Percentiles rank a stretch among this genome's conserved stretches.
phyloP scores from a whole-genome alignment of 2,888 invertebrate species.

The Chamaedrilus cognettii region DNA sequence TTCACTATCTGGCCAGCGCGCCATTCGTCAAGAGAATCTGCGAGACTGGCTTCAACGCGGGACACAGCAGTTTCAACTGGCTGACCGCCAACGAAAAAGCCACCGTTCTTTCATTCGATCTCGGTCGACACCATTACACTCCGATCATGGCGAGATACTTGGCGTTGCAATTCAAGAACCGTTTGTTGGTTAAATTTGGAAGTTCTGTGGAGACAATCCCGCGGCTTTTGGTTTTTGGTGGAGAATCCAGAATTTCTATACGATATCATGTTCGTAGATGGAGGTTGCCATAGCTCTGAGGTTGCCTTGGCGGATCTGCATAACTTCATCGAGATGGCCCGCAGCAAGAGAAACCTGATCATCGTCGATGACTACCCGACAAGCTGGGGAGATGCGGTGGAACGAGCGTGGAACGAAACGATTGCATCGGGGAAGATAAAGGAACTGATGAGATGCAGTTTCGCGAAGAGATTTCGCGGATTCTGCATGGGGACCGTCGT shows the following conservation, averaged over 20 bases:
- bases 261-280: conserved; percentile 32
- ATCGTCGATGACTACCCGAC: conserved; percentile 23
- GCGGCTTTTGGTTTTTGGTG: too few relatives aligned
- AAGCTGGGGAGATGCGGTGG: conserved; percentile 10
- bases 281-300: conserved; percentile 24
- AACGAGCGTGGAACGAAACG: conserved; percentile 14
- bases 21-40: conserved; percentile 2
- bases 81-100: conserved; percentile 23
- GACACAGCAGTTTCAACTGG: conserved; percentile 26
- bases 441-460: conserved; percentile 6
- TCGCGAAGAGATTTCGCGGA: too few relatives aligned
- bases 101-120: conserved; percentile 30
- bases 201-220: too few relatives aligned
- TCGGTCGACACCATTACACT: conserved; percentile 24
- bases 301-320: conserved; percentile 22
- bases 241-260: conserved; percentile 22
- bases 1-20: conserved; percentile 10
- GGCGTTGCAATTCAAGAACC: too few relatives aligned
- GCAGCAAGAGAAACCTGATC: conserved; percentile 13
- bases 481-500: too few relatives aligned
- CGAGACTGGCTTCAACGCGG: too few relatives aligned
- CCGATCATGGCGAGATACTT: conserved; percentile 27
- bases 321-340: conserved; percentile 20
- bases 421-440: background rate
- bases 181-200: too few relatives aligned